Evolutionary conservation across 2,797 vertebrate genomes (phyloP).

Genomic region (Peromyscus melanophrys): DNA sequence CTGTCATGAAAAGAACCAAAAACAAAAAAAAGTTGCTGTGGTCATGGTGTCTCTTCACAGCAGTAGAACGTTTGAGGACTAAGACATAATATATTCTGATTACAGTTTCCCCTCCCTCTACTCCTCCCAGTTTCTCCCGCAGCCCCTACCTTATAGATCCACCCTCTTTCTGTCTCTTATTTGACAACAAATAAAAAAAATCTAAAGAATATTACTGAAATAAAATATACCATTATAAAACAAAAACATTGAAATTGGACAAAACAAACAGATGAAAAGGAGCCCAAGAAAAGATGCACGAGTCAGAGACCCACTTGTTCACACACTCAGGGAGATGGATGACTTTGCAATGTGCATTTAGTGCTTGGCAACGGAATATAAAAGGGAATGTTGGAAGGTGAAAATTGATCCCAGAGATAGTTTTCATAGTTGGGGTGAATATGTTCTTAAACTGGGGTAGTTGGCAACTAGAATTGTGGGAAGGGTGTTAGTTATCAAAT

Average conservation of each 20-base stretch:
- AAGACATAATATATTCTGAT: not conserved
- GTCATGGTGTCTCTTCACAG: not conserved
- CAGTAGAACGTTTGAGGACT: not conserved
- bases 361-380: not conserved
- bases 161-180: not conserved
- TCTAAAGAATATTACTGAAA: not conserved
- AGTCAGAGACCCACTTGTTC: too few species aligned
- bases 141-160: too few species aligned
- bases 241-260: not conserved
- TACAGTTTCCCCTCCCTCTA: not conserved
- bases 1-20: too few species aligned
- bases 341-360: not conserved
- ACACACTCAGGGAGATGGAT: not conserved
- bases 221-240: not conserved
- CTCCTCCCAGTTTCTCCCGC: not conserved
- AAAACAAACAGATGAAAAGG: not conserved
- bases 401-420: not conserved
- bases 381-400: not conserved
- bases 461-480: not conserved
- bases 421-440: constrained; percentile 31
- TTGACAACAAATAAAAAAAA: not conserved
- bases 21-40: too few species aligned
- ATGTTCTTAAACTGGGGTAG: not conserved
- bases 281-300: not conserved
- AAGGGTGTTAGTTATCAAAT: not conserved